Conservation (phyloP, 2,797 vertebrate genomes). For the Tarsius wallacei region DNA sequence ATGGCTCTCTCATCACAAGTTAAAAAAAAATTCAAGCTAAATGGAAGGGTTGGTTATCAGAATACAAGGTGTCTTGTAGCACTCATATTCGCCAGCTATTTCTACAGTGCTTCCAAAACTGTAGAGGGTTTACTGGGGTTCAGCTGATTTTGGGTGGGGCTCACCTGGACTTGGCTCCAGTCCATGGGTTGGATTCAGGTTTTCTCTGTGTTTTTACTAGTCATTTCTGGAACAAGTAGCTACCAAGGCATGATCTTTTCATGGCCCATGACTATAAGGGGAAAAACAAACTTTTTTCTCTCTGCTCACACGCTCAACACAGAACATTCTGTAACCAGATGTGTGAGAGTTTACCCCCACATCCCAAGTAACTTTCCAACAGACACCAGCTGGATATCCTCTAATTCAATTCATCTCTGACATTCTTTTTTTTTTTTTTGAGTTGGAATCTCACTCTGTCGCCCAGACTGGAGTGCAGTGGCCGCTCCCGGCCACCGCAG, state of each 20-base stretch:
- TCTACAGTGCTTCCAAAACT: no score
- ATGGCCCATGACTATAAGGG: neutral
- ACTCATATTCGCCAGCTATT: neutral
- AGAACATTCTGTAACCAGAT: neutral
- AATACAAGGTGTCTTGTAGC: neutral
- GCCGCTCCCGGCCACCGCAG: no score
- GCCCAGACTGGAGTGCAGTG: no score
- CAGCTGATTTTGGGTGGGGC: neutral
- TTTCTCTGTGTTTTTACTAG: neutral
- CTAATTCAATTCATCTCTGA: neutral
- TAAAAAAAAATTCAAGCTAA: conserved; percentile 20
- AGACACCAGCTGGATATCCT: neutral
- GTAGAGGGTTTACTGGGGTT: neutral
- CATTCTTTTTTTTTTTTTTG: no score
- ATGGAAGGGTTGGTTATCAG: neutral
- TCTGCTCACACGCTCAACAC: neutral
- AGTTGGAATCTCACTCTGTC: no score
- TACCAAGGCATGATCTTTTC: neutral
- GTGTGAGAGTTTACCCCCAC: neutral
- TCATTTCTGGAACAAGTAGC: no score
- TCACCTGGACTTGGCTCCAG: neutral
- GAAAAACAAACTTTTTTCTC: neutral
- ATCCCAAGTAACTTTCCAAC: neutral
- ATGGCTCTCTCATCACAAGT: neutral
- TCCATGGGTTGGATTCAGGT: neutral